A percentile compares a stretch with the other conserved stretches of the same genome.
Conservation (phyloP, 2,888 invertebrate genomes). For the Trachelus iudaicus region DNA sequence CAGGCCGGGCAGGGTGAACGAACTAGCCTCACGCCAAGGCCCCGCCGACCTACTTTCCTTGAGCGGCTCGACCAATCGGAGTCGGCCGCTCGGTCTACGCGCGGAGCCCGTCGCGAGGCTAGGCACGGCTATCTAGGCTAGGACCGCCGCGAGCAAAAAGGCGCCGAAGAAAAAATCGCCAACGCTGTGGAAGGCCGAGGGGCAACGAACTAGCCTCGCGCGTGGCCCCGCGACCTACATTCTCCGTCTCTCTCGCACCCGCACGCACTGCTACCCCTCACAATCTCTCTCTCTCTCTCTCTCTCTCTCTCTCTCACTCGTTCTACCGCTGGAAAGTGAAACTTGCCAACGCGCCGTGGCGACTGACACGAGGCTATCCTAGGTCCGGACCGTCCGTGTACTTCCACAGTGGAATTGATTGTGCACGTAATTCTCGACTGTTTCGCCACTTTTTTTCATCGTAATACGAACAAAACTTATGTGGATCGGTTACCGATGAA, state of each 20-base stretch:
- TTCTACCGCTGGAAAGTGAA: constrained; percentile 62
- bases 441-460: neutral
- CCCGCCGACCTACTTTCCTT: constrained; percentile 63
- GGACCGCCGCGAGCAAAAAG: constrained; percentile 30
- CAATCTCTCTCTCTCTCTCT: too few species aligned
- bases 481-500: neutral
- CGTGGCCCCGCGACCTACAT: constrained; percentile 66
- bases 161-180: constrained; percentile 5
- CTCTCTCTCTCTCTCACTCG: constrained; percentile 14
- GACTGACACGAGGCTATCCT: constrained; percentile 24
- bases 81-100: constrained; percentile 6
- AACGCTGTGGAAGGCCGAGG: constrained; percentile 48
- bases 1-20: constrained; percentile 70
- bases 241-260: constrained; percentile 31
- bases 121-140: constrained; percentile 42
- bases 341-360: constrained; percentile 56
- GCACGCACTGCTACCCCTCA: neutral
- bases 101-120: constrained; percentile 4
- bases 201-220: constrained; percentile 73
- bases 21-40: constrained; percentile 70
- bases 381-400: constrained; percentile 7
- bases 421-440: neutral
- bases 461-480: neutral
- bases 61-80: constrained; percentile 26
- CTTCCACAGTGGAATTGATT: constrained; percentile 9